A percentile compares a stretch with the other conserved stretches of the same genome.
Conservation (phyloP, 2,888 invertebrate species). For the Andrena hattorfiana region DNA sequence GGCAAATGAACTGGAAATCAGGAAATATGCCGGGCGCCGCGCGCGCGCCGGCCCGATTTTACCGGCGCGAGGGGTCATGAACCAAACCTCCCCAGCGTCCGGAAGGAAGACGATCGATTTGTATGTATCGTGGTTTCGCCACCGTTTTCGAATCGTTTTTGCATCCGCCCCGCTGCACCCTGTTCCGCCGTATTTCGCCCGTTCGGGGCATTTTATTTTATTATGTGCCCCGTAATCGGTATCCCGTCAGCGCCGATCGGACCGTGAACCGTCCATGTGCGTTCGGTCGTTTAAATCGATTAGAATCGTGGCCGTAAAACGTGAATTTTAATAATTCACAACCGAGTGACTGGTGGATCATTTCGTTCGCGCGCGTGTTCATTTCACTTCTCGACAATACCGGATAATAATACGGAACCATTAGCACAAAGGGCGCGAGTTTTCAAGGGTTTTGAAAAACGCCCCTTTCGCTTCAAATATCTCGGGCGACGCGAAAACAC, state of each 20-base stretch:
- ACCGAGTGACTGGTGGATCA: neutral
- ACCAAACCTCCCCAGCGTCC: constrained; percentile 41
- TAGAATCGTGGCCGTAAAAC: constrained; percentile 23
- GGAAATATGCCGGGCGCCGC: constrained; percentile 66
- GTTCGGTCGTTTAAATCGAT: constrained; percentile 53
- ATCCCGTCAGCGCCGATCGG: constrained; percentile 40
- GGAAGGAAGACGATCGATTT: constrained; percentile 70
- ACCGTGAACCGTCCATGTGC: constrained; percentile 35
- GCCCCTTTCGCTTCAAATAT: neutral
- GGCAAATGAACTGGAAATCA: constrained; percentile 71
- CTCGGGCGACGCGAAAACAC: neutral
- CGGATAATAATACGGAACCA: no score
- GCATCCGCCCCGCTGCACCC: constrained; percentile 44
- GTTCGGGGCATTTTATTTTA: constrained; percentile 55
- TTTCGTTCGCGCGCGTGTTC: neutral
- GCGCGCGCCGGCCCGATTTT: constrained; percentile 63
- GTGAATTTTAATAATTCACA: constrained; percentile 46
- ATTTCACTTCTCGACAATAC: neutral
- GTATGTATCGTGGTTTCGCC: constrained; percentile 56
- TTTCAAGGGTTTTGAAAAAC: no score
- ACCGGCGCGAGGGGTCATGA: constrained; percentile 57
- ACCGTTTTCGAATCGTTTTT: constrained; percentile 67
- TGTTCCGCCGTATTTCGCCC: constrained; percentile 36
- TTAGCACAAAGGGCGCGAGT: no score
- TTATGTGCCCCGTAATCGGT: constrained; percentile 52